phyloP scores from a whole-genome alignment of 2,888 invertebrate genomes.

The Parnassius glacialis region DNA sequence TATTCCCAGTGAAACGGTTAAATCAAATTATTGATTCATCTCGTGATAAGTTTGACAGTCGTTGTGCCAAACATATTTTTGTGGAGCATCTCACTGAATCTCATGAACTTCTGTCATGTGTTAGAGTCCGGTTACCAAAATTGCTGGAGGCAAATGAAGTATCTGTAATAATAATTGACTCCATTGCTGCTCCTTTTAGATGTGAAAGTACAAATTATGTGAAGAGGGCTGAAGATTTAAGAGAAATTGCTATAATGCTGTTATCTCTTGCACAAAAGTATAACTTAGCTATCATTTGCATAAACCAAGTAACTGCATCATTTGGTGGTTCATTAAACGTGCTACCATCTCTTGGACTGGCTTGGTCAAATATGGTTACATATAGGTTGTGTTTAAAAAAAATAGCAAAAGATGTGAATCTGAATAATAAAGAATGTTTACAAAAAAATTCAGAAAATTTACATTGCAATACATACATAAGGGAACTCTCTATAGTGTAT shows the following conservation, averaged over 20 bases:
- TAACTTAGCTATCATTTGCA: conserved; percentile 62
- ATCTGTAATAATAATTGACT: conserved; percentile 63
- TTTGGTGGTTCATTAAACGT: conserved; percentile 48
- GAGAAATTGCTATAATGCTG: conserved; percentile 59
- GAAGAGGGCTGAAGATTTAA: conserved; percentile 68
- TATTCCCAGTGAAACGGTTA: conserved; percentile 75
- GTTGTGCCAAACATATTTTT: conserved; percentile 61
- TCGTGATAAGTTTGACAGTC: conserved; percentile 35
- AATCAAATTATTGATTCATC: conserved; percentile 55
- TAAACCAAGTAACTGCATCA: conserved; percentile 69
- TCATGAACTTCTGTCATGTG: conserved; percentile 60
- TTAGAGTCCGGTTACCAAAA: conserved; percentile 60
- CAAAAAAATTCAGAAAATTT: conserved; percentile 26
- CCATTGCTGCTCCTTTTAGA: conserved; percentile 71
- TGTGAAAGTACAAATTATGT: conserved; percentile 64
- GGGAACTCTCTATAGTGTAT: conserved; percentile 55
- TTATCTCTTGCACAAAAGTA: conserved; percentile 52
- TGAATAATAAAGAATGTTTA: conserved; percentile 17
- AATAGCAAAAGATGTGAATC: conserved; percentile 29
- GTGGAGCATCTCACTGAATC: conserved; percentile 69
- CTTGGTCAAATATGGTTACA: conserved; percentile 74
- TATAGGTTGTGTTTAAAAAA: conserved; percentile 55
- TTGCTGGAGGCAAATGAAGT: conserved; percentile 49
- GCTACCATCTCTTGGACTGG: conserved; percentile 65
- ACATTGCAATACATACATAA: conserved; percentile 37